Evolutionary conservation across 2,797 vertebrate genomes (phyloP).

Genomic region (Lepus townsendii): DNA sequence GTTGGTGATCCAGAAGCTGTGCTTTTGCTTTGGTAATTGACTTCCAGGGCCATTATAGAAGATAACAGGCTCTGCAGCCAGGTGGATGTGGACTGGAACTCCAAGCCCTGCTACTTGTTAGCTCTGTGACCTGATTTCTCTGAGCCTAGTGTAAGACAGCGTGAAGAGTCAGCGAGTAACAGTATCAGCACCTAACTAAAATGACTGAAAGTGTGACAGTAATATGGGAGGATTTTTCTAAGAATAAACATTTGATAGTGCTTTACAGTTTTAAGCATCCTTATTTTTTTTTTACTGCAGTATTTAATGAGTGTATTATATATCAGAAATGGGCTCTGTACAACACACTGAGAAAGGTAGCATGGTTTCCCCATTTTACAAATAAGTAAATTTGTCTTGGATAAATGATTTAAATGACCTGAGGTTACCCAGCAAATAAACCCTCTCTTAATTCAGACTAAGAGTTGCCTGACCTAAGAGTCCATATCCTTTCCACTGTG

Average conservation of each 20-base stretch:
- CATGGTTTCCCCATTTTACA: conserved; percentile 21
- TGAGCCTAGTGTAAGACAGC: conserved; percentile 26
- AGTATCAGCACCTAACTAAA: conserved; percentile 4
- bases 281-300: background rate
- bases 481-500: background rate
- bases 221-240: background rate
- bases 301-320: conserved; percentile 30
- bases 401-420: conserved; percentile 22
- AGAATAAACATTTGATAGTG: conserved; percentile 9
- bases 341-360: conserved; percentile 7
- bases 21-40: conserved; percentile 6
- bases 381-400: conserved; percentile 37
- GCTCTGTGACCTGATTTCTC: background rate
- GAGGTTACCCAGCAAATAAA: conserved; percentile 40
- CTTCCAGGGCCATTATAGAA: background rate
- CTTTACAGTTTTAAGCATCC: conserved; percentile 26
- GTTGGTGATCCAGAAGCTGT: conserved; percentile 1
- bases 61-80: background rate
- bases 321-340: conserved; percentile 5
- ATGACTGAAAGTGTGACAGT: conserved; percentile 38
- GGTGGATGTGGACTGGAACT: background rate
- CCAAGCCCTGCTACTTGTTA: background rate
- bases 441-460: conserved; percentile 19
- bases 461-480: background rate
- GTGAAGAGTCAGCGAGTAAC: background rate